These are phyloP conservation scores for Enteromius paludinosus DNA, from an alignment of 2,797 vertebrate species.

Conservation along the genomic window DNA sequence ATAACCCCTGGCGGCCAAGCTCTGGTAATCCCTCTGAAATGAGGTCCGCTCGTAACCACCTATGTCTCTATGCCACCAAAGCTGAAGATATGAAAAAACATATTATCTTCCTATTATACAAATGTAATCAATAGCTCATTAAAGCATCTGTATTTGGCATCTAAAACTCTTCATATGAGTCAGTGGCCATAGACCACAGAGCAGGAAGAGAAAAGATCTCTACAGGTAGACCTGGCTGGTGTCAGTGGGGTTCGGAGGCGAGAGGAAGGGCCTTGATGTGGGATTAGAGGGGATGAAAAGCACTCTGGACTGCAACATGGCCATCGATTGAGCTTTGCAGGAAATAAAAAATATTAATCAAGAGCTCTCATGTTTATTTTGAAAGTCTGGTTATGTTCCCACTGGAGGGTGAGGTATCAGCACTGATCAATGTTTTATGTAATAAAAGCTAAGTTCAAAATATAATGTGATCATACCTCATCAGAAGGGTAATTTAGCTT, in stretches of 20 bases:
- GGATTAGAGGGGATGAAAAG: conserved; percentile 40
- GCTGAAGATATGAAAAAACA: not conserved
- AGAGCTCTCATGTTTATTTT: conserved; percentile 41
- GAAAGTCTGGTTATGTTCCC: conserved; percentile 24
- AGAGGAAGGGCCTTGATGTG: conserved; percentile 56
- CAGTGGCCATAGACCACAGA: conserved; percentile 24
- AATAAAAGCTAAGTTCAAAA: not conserved
- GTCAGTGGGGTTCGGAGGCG: conserved; percentile 37
- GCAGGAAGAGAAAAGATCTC: conserved; percentile 52
- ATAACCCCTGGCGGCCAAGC: conserved; percentile 65
- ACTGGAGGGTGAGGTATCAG: not conserved
- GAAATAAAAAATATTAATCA: conserved; percentile 51
- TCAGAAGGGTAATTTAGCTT: not conserved
- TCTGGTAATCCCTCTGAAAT: conserved; percentile 74
- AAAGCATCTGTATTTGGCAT: not conserved
- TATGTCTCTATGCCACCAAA: not conserved
- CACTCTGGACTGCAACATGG: conserved; percentile 30
- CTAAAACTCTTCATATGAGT: not conserved
- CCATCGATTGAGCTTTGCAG: conserved; percentile 19
- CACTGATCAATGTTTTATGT: not conserved
- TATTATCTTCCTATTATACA: not conserved
- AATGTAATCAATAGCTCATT: not conserved
- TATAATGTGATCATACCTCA: not conserved
- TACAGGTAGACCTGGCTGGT: conserved; percentile 46
- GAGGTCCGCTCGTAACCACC: conserved; percentile 55